Base-by-base conservation (phyloP, 1,140 invertebrate genomes). In the Drosophila nikananu region DNA sequence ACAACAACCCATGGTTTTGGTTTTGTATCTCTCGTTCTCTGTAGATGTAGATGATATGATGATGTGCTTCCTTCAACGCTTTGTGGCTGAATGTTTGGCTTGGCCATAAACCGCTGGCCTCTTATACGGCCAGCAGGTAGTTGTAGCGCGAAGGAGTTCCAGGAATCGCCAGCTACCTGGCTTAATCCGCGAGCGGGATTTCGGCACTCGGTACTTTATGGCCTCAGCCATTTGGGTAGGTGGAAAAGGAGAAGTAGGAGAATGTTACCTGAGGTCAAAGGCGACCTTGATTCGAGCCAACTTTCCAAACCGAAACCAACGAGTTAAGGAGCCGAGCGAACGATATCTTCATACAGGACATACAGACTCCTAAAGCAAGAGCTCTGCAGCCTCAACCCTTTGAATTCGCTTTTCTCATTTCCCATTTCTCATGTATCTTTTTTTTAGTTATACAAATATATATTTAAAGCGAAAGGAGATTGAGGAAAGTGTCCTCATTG, bases 1-100 rank as follows among this genome's bases (percentile, higher is more conserved):
- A 81, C 84, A 87, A 60, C 84, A 87, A 72, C 84, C 84, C 84
- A 87, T 80, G 17, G 9, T 67, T 1, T 5, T 23, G 19, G 5
- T 49, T 5, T 58, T 12, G 32, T 1, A n/a, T n/a, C n/a, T n/a
- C n/a, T 32, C 10, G 25, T 21, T 17, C 5, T 42, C 49, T 48
- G n/a, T 23, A 8, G 8, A 3, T 7, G 17, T 15, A 7, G 55
- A 65, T 59, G 65, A 8, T 1, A 3, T 7, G 17, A 12, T 5
- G 55, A 65, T 59, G 65, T 41, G 54, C 37, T 46, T 44, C 37
- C n/a, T 32, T 3, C 15, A 52, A 63, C 25, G 19, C 21, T 44
- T 37, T 19, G 13, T 62, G 37, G 27, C 35, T 39, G 32, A 83
- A 81, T 83, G 76, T 59, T 66, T 59, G 64, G 32, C 6, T 44